Conservation (phyloP, 2,113 vertebrate species). For the Ranitomeya imitator region DNA sequence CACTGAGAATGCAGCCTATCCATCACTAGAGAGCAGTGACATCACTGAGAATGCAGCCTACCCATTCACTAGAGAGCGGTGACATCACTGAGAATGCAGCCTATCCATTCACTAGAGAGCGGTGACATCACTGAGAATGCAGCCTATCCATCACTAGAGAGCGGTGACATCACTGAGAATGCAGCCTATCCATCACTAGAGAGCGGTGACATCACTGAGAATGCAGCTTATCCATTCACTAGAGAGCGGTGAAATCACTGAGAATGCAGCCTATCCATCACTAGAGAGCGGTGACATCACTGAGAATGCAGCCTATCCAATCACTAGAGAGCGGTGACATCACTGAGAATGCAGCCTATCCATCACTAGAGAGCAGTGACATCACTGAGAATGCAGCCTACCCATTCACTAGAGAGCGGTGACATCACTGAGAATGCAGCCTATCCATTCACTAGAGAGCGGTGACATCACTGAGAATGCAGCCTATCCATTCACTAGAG, state of each 20-base stretch:
- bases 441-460: too few relatives aligned
- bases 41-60: background rate
- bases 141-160: too few relatives aligned
- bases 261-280: too few relatives aligned
- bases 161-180: background rate
- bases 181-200: background rate
- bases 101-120: background rate
- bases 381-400: background rate
- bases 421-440: too few relatives aligned
- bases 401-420: background rate
- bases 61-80: background rate
- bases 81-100: background rate
- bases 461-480: background rate
- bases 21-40: background rate
- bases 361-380: background rate
- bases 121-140: too few relatives aligned
- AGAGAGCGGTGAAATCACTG: background rate
- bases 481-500: background rate
- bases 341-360: background rate
- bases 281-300: background rate
- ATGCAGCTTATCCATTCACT: background rate
- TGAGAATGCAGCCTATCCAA: background rate
- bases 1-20: too few relatives aligned
- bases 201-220: background rate
- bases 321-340: background rate